phyloP scores from a whole-genome alignment of 2,888 invertebrate genomes.

The Norana najaformis region DNA sequence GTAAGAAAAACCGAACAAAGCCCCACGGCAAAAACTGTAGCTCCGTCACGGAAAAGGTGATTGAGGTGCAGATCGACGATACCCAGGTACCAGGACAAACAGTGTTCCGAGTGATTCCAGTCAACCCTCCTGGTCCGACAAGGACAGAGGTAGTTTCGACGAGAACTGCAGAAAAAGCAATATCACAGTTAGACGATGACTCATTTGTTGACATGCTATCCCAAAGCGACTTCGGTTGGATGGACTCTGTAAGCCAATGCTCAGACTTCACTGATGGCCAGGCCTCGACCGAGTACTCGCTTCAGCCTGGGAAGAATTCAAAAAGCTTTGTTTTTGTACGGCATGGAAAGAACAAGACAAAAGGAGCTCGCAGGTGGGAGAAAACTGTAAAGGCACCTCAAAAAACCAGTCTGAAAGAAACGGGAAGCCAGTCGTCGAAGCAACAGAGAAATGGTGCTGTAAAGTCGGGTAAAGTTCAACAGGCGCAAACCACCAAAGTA shows the following conservation, averaged over 20 bases:
- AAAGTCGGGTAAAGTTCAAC: not conserved
- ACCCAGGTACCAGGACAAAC: not conserved
- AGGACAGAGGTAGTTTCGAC: not conserved
- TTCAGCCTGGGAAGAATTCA: not conserved
- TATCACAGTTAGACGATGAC: constrained; percentile 16
- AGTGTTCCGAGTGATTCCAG: not conserved
- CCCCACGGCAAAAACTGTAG: not conserved
- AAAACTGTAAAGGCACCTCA: not conserved
- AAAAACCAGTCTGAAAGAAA: not conserved
- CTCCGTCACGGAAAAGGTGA: not conserved
- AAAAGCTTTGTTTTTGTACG: not conserved
- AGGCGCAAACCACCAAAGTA: not conserved
- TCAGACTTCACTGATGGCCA: not conserved
- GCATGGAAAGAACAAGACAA: not conserved
- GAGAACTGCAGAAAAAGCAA: not conserved
- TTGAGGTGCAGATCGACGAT: constrained; percentile 28
- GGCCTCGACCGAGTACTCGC: not conserved
- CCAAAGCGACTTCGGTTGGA: constrained; percentile 23
- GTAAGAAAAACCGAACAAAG: constrained; percentile 6
- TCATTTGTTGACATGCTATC: constrained; percentile 18
- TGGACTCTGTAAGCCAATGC: not conserved
- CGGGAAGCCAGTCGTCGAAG: not conserved
- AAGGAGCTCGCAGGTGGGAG: not conserved
- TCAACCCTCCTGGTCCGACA: not conserved
- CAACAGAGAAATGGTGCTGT: not conserved